A percentile compares a stretch with the other conserved stretches of the same genome.
Conservation (phyloP, 2,113 vertebrate species). For the Uria aalge region DNA sequence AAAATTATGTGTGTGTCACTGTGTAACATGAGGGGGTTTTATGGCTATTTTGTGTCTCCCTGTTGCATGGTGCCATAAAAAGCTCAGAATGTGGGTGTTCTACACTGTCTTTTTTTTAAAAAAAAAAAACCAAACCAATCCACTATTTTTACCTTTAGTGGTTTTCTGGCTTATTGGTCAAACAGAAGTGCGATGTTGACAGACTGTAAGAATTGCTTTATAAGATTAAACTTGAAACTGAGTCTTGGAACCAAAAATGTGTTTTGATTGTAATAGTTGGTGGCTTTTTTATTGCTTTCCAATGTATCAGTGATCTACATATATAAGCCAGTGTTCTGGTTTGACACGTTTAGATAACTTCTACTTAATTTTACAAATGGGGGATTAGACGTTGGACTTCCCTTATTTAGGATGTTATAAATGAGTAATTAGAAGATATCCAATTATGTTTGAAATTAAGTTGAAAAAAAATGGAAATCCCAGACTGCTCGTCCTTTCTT, state of each 20-base stretch:
- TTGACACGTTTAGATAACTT: background rate
- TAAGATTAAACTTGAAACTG: background rate
- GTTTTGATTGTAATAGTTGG: background rate
- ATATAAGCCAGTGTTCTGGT: background rate
- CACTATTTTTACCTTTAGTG: background rate
- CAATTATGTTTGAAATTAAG: background rate
- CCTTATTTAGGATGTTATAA: background rate
- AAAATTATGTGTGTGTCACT: background rate
- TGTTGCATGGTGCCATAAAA: background rate
- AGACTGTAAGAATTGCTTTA: background rate
- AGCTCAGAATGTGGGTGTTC: background rate
- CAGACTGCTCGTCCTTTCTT: background rate
- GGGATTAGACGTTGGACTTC: background rate
- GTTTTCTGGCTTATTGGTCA: background rate
- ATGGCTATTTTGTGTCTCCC: background rate
- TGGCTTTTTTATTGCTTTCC: background rate
- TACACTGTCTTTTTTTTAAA: background rate
- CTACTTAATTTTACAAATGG: background rate
- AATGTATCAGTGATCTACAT: background rate
- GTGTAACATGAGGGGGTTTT: background rate
- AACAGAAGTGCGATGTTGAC: background rate
- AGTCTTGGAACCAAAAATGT: background rate
- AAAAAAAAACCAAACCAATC: too few relatives aligned
- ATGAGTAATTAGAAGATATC: background rate
- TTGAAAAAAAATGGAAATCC: background rate